Conservation (phyloP, 2,113 vertebrate genomes). For the Echinops telfairi region DNA sequence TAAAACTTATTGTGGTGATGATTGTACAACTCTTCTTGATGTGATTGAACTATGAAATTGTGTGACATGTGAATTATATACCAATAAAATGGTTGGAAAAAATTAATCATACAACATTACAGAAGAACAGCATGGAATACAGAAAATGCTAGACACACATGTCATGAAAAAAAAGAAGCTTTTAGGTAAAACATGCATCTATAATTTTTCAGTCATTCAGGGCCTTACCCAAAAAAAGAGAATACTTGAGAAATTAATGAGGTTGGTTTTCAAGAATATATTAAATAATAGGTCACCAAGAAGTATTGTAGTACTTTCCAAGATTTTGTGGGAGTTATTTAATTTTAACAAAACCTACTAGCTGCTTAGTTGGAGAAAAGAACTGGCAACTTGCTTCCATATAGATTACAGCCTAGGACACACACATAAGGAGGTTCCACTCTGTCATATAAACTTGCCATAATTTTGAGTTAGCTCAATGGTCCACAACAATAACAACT, state of each 20-base stretch:
- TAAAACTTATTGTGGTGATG: too few species aligned
- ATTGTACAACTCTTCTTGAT: too few species aligned
- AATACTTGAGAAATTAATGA: not conserved
- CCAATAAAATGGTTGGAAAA: too few species aligned
- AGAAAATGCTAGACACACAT: not conserved
- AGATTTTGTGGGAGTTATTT: not conserved
- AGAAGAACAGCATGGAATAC: not conserved
- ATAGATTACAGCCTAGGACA: not conserved
- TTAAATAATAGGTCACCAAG: too few species aligned
- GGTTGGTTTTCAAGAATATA: not conserved
- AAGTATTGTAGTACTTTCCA: not conserved
- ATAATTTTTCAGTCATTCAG: not conserved
- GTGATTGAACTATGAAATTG: too few species aligned
- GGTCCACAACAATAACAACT: not conserved
- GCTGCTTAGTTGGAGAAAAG: not conserved
- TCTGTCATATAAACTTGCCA: not conserved
- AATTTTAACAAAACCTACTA: not conserved
- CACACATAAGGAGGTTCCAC: not conserved
- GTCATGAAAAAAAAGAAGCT: not conserved
- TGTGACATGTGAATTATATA: too few species aligned
- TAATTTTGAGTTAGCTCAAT: not conserved
- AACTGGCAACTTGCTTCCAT: not conserved
- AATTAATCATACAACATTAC: too few species aligned
- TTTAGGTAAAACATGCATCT: not conserved
- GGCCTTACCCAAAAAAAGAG: not conserved